phyloP scores from a whole-genome alignment of 1,140 invertebrate genomes.

The Steinernema feltiae region DNA sequence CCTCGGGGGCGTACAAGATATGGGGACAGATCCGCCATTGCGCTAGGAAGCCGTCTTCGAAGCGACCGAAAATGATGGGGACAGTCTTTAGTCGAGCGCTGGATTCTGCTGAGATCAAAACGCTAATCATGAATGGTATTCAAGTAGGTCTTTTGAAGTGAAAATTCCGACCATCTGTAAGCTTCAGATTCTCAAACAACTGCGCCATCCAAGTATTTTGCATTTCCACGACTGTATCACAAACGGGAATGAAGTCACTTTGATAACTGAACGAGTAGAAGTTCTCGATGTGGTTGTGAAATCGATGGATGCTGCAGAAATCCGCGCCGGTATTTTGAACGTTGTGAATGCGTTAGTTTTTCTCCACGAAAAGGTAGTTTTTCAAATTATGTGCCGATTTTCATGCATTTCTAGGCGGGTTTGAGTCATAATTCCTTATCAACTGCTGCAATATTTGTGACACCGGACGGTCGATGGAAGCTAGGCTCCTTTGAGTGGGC shows the following conservation, averaged over 20 bases:
- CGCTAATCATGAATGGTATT: background rate
- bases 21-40: background rate
- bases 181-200: background rate
- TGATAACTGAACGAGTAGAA: background rate
- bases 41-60: background rate
- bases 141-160: background rate
- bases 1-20: background rate
- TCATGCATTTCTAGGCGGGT: background rate
- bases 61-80: background rate
- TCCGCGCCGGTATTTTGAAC: background rate
- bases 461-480: background rate
- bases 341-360: background rate
- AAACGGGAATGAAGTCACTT: background rate
- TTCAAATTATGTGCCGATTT: background rate
- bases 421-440: background rate
- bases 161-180: background rate
- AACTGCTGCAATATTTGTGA: background rate
- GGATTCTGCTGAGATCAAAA: background rate
- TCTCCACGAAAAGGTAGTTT: background rate
- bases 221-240: background rate
- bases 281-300: background rate
- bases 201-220: background rate
- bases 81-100: background rate
- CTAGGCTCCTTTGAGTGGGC: background rate
- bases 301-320: background rate